Evolutionary conservation across 2,797 vertebrate genomes (phyloP), one percentile per base, ranked within the genome.

Genomic region (Trachops cirrhosus): DNA sequence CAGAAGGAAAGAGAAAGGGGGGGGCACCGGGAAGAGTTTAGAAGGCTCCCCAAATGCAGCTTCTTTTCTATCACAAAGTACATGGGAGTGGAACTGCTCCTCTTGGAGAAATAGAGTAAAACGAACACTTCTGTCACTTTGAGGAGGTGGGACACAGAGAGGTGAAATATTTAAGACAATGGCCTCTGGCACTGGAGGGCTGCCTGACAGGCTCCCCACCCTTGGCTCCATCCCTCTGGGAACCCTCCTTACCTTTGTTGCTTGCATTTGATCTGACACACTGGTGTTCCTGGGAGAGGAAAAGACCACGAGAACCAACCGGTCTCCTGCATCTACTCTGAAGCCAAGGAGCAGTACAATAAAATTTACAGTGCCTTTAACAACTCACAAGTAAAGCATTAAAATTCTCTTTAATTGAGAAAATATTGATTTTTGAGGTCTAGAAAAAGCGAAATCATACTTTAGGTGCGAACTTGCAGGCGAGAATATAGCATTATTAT

Each of bases 401-500:
- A 98, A 98, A 97, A 98, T 97, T 97, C 94, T 62, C 97, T 98
- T 98, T 98, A 98, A 98, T 98, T 98, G 98, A 98, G 98, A 98
- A 98, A 98, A 98, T 97, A 98, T 98, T 97, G 98, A 98, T 98
- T 98, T 98, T 98, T 98, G 94, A 98, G 97, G 97, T 97, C 97
- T 97, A 96, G 96, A 94, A 98, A 96, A 97, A 93, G 97, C 93
- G 74, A 96, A 97, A 94, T 84, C 96, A 94, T 98, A 98, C 98
- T 98, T 98, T 98, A 98, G 97, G 97, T 94, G 97, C 94, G 97
- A 98, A 98, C 96, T 98, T 98, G 96, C 96, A 93, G 97, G 92
- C 9, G 9, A 95, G 83, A 93, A 93, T 48, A 92, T 24, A 92
- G 93, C 57, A 19, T 90, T 90, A 74, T 91, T 90, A 89, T 68